Conservation (phyloP, 1,140 invertebrate genomes). For the Temnothorax nylanderi region DNA sequence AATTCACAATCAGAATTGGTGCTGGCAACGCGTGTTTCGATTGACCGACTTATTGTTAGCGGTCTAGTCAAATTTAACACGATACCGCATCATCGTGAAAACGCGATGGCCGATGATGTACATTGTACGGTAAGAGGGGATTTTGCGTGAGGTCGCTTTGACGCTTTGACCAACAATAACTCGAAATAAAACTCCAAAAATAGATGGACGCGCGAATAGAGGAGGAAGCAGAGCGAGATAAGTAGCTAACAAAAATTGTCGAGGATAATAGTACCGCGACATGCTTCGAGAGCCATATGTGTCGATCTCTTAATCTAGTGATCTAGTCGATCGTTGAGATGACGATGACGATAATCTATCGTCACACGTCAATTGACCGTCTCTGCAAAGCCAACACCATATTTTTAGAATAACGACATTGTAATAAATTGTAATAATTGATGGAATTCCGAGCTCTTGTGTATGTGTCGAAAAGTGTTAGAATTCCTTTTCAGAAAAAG, state of each 20-base stretch:
- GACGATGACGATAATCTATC: neutral
- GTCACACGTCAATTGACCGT: neutral
- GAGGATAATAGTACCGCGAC: constrained; percentile 16
- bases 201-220: neutral
- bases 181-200: constrained; percentile 26
- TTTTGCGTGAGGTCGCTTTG: neutral
- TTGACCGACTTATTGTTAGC: constrained; percentile 57
- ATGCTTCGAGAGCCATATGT: constrained; percentile 31
- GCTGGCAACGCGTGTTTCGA: constrained; percentile 57
- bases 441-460: neutral
- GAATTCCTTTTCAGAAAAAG: neutral
- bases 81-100: constrained; percentile 4
- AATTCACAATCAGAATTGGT: constrained; percentile 1
- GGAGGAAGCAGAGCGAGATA: constrained; percentile 44
- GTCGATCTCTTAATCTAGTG: neutral
- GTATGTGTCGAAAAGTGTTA: neutral
- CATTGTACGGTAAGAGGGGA: neutral
- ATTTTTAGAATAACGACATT: neutral
- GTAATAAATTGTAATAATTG: neutral
- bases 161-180: neutral
- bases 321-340: neutral
- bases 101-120: neutral
- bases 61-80: constrained; percentile 60
- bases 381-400: neutral
- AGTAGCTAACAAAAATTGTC: constrained; percentile 38